phyloP scores from a whole-genome alignment of 2,797 vertebrate genomes.

The Galaxias olidus region DNA sequence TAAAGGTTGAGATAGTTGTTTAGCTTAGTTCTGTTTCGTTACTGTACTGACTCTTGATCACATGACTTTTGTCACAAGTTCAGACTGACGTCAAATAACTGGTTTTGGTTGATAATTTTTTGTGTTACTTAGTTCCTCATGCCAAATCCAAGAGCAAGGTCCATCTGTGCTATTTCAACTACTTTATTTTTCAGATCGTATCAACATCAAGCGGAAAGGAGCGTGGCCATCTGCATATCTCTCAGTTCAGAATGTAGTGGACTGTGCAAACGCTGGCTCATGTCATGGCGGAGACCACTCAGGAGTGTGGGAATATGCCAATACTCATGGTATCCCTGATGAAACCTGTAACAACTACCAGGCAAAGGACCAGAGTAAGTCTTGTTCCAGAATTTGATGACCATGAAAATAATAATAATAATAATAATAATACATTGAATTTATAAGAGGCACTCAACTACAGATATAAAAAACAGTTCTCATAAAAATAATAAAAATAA shows the following conservation, averaged over 20 bases:
- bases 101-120: too few relatives aligned
- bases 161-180: background rate
- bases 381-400: too few relatives aligned
- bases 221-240: constrained; percentile 91
- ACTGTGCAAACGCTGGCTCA: constrained; percentile 82
- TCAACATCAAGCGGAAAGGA: constrained; percentile 91
- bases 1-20: too few relatives aligned
- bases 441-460: too few relatives aligned
- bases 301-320: constrained; percentile 87
- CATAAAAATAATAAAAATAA: too few relatives aligned
- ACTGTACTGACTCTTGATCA: too few relatives aligned
- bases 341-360: constrained; percentile 99
- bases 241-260: constrained; percentile 91
- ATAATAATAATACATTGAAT: too few relatives aligned
- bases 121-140: background rate
- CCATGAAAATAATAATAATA: too few relatives aligned
- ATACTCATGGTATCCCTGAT: constrained; percentile 87
- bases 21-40: too few relatives aligned
- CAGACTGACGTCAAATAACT: too few relatives aligned
- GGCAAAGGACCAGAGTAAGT: constrained; percentile 88
- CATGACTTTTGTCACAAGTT: too few relatives aligned
- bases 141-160: background rate
- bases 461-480: too few relatives aligned
- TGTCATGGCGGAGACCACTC: constrained; percentile 89
- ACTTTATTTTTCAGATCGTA: constrained; percentile 79